Evolutionary conservation across 2,113 vertebrate genomes (phyloP).

Genomic region (Mobula hypostoma): DNA sequence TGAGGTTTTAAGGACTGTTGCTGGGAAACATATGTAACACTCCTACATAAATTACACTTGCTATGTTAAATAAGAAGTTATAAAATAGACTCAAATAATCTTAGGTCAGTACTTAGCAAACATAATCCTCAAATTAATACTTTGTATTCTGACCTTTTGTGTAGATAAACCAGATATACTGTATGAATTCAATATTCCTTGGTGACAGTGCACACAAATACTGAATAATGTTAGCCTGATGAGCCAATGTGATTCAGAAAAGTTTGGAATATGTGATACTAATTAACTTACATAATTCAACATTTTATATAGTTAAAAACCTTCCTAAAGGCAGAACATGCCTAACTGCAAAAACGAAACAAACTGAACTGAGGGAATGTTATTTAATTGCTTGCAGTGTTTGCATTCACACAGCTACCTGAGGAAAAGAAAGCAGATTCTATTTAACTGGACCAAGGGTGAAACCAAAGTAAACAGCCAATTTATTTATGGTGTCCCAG

Average conservation of each 20-base stretch:
- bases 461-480: not conserved
- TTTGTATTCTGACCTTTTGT: not conserved
- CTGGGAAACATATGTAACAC: not conserved
- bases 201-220: not conserved
- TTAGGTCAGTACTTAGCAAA: not conserved
- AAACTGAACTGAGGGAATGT: not conserved
- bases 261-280: not conserved
- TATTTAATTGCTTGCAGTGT: not conserved
- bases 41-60: not conserved
- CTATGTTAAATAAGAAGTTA: not conserved
- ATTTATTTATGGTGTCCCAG: slow-evolving; percentile 21
- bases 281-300: not conserved
- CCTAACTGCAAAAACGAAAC: not conserved
- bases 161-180: not conserved
- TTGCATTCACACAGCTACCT: not conserved
- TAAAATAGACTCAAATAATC: not conserved
- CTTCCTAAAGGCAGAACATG: not conserved
- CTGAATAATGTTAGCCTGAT: not conserved
- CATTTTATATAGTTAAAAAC: not conserved
- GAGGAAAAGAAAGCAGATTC: not conserved
- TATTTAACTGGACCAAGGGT: not conserved
- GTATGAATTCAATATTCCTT: not conserved
- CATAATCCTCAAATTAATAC: not conserved
- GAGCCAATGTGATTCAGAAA: not conserved
- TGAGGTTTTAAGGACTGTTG: not conserved